phyloP scores from a whole-genome alignment of 2,797 vertebrate genomes.

The Sciaenops ocellatus region DNA sequence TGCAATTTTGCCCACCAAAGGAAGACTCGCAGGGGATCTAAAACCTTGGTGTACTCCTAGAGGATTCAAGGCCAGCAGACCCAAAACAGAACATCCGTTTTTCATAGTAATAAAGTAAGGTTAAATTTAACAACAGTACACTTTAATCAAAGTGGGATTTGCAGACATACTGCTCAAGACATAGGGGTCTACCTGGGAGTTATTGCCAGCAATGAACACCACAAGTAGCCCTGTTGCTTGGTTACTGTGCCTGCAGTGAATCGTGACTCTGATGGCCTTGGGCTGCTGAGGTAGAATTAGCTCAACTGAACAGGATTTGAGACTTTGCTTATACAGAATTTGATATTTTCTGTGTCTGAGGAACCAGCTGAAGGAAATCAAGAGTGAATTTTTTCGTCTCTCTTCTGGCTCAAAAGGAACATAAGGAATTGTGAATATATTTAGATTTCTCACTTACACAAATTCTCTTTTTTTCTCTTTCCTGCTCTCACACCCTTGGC shows the following conservation, averaged over 20 bases:
- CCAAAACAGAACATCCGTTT: conserved; percentile 38
- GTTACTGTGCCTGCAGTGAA: conserved; percentile 73
- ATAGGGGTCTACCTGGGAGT: conserved; percentile 55
- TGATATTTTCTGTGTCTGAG: conserved; percentile 19
- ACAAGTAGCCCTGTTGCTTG: conserved; percentile 69
- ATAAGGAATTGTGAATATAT: conserved; percentile 1
- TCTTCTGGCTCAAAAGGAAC: neutral
- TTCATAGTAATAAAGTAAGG: conserved; percentile 35
- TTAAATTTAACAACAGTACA: conserved; percentile 59
- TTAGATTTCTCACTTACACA: conserved; percentile 6
- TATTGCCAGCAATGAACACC: conserved; percentile 57
- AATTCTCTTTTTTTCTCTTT: neutral
- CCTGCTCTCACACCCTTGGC: neutral
- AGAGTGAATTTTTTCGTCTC: neutral
- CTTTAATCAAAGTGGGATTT: conserved; percentile 78
- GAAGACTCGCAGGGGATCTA: conserved; percentile 14
- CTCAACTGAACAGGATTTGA: conserved; percentile 45
- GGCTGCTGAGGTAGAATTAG: conserved; percentile 53
- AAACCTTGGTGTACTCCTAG: neutral
- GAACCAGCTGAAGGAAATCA: conserved; percentile 8
- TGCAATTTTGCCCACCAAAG: neutral
- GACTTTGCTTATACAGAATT: conserved; percentile 40
- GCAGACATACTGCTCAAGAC: conserved; percentile 39
- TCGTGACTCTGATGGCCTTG: conserved; percentile 61
- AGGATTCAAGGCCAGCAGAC: conserved; percentile 21